Base-by-base conservation (phyloP, 2,113 vertebrate species). In the Micronycteris hirsuta region DNA sequence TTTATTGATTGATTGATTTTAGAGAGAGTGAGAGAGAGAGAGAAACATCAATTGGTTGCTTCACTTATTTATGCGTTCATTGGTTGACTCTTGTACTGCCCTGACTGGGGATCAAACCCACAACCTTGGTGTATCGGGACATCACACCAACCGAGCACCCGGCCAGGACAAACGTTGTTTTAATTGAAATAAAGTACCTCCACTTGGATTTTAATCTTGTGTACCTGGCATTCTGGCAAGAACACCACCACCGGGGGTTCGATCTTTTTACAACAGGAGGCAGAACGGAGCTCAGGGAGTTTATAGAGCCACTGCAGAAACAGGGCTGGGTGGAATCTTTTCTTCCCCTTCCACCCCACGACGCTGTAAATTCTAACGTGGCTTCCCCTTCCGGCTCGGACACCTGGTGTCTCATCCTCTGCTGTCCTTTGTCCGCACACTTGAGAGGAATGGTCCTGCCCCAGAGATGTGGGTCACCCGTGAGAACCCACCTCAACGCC, bases 131-230 rank as follows among this genome's bases (percentile, higher is more conserved):
- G 13, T 2, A 31, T 63, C 61, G 31, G 61, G 28, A 63, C 28
- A 14, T 14, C 28, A 26, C 28, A 5, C 61, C 61, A 14, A 14
- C 13, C 61, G 11, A 61, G 28, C 61, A 14, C 61, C 61, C 12
- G 28, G 28, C 28, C 61, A 31, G 61, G 12, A 12, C 28, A 14
- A 56, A 41, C 43, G 22, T 52, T 14, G 5, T 76, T n/a, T 63
- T 70, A 41, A 78, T 28, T 80, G 76, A n/a, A 76, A 68, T 38
- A 71, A 52, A 38, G 12, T 49, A 13, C 33, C 20, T 74, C 22
- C 47, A 65, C 38, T 47, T 81, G 41, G 7, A 16, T 67, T 65
- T 84, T 68, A 98, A 95, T 98, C 98, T 8, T 98, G 96, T 43
- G 98, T 97, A 38, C 41, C 52, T 36, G 33, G 76, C 88, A 22